Evolutionary conservation across 2,888 invertebrate genomes (phyloP).

Genomic region (Iphiclides podalirius): DNA sequence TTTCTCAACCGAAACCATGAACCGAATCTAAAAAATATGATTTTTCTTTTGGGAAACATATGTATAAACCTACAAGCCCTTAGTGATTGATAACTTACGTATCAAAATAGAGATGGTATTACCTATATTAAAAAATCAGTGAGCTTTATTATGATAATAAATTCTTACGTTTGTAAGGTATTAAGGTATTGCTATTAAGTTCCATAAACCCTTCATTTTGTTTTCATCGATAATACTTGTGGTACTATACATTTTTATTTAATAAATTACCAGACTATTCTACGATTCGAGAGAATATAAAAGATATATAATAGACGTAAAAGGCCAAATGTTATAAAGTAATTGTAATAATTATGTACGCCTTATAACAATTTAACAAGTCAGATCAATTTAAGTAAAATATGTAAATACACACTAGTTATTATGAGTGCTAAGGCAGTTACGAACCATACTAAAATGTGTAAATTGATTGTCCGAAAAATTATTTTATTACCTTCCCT

Average conservation of each 20-base stretch:
- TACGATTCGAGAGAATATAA: constrained; percentile 8
- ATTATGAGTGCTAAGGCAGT: constrained; percentile 1
- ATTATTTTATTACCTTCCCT: no score
- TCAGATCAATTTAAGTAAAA: constrained; percentile 14
- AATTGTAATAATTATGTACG: neutral
- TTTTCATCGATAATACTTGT: constrained; percentile 16
- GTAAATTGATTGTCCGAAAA: no score
- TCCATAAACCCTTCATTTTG: constrained; percentile 20
- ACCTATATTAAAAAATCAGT: constrained; percentile 4
- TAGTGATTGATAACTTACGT: neutral
- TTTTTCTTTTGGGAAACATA: no score
- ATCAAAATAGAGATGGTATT: neutral
- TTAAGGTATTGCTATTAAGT: constrained; percentile 21
- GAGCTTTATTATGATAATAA: constrained; percentile 16
- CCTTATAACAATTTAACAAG: constrained; percentile 3
- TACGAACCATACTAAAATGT: neutral
- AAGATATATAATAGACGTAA: neutral
- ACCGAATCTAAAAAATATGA: no score
- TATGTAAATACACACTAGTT: neutral
- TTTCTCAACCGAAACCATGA: no score
- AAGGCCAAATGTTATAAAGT: neutral
- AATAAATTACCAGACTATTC: constrained; percentile 9
- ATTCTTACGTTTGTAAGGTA: constrained; percentile 11
- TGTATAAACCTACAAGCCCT: no score
- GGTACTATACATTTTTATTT: constrained; percentile 15